Conservation (phyloP, 2,888 invertebrate species). For the Cerceris ruficornis region DNA sequence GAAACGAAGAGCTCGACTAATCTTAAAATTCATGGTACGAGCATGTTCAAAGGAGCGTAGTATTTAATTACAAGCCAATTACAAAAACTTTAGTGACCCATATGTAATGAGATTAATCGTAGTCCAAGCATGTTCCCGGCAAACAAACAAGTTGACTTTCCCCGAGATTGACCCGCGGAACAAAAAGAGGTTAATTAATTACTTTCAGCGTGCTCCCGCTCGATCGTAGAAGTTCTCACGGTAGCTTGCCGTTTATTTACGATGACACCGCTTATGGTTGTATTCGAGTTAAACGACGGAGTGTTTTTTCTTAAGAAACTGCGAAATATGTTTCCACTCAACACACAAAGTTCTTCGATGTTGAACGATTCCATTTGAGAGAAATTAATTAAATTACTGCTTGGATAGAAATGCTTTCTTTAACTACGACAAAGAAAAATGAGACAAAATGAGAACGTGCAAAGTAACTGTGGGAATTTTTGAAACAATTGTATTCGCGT, state of each 20-base stretch:
- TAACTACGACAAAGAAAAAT: no score
- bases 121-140: conserved; percentile 30
- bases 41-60: neutral
- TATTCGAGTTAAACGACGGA: neutral
- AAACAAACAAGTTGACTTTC: conserved; percentile 50
- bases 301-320: conserved; percentile 12
- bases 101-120: conserved; percentile 59
- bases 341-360: neutral
- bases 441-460: no score
- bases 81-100: conserved; percentile 52
- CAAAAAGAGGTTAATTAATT: conserved; percentile 65
- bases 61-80: conserved; percentile 34
- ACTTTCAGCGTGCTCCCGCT: conserved; percentile 41
- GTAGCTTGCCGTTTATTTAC: conserved; percentile 37
- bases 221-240: conserved; percentile 23
- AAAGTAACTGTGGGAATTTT: no score
- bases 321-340: neutral
- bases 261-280: conserved; percentile 28
- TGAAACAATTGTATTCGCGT: no score
- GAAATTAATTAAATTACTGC: neutral
- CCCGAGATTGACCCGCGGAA: conserved; percentile 43
- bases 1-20: no score
- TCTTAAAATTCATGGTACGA: no score
- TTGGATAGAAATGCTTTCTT: no score
- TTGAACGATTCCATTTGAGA: neutral